Conservation (phyloP, 2,888 invertebrate species). For the Pocota personata region DNA sequence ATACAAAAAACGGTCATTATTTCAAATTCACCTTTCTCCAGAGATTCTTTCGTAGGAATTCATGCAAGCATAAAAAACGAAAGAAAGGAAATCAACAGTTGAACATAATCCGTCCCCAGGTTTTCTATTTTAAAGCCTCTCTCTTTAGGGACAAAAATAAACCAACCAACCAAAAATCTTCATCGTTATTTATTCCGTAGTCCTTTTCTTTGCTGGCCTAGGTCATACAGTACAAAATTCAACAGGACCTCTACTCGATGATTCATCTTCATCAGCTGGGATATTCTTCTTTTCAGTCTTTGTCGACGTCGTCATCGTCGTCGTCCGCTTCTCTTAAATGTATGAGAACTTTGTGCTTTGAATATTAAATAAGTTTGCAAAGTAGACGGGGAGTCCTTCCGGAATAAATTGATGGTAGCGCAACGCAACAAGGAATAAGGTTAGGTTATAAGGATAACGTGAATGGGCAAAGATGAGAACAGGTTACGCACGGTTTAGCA, state of each 20-base stretch:
- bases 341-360: slow-evolving; percentile 66
- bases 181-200: slow-evolving; percentile 47
- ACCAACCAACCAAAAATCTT: slow-evolving; percentile 40
- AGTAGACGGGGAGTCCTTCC: slow-evolving; percentile 46
- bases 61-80: neutral
- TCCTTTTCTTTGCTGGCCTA: slow-evolving; percentile 23
- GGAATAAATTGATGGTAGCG: slow-evolving; percentile 63
- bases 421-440: slow-evolving; percentile 38
- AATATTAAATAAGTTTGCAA: slow-evolving; percentile 57
- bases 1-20: slow-evolving; percentile 53
- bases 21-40: slow-evolving; percentile 37
- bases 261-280: slow-evolving; percentile 68
- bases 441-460: slow-evolving; percentile 39
- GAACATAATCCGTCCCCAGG: slow-evolving; percentile 27
- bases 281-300: slow-evolving; percentile 35
- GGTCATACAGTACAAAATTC: slow-evolving; percentile 48
- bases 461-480: slow-evolving; percentile 58
- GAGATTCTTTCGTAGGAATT: neutral
- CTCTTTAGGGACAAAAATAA: neutral
- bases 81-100: slow-evolving; percentile 59
- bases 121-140: slow-evolving; percentile 21
- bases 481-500: slow-evolving; percentile 70
- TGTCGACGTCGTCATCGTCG: slow-evolving; percentile 3
- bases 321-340: slow-evolving; percentile 16
- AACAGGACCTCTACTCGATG: slow-evolving; percentile 56